Evolutionary conservation across 2,113 vertebrate species (phyloP).

Genomic region (Onychorhynchus coronatus): DNA sequence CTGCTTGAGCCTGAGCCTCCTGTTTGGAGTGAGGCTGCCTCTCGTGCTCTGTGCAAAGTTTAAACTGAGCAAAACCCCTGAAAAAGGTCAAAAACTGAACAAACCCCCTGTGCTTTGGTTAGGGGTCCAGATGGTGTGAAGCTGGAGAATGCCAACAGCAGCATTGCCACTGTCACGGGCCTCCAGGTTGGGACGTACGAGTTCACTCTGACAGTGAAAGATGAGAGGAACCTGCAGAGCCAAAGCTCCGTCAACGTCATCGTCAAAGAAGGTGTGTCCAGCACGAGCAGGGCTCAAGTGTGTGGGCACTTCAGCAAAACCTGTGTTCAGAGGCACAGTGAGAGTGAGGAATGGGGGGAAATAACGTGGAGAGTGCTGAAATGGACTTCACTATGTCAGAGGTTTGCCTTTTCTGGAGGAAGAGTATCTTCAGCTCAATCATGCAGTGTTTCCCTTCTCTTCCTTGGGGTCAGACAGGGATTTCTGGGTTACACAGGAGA

Average conservation of each 20-base stretch:
- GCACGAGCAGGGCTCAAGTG: neutral
- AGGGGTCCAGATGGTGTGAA: slow-evolving; percentile 92
- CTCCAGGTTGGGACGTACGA: slow-evolving; percentile 88
- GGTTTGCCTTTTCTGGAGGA: neutral
- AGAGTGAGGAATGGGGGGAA: neutral
- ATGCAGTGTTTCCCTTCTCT: neutral
- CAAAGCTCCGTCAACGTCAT: slow-evolving; percentile 88
- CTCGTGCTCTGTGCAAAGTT: neutral
- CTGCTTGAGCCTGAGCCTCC: neutral
- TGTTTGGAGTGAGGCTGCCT: neutral
- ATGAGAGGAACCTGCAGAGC: slow-evolving; percentile 88
- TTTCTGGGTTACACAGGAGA: neutral
- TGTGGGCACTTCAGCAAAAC: neutral
- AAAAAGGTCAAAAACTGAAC: neutral
- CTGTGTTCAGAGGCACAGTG: neutral
- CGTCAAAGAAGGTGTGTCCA: slow-evolving; percentile 86
- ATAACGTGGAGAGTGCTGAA: neutral
- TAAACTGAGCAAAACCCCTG: neutral
- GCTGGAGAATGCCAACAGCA: slow-evolving; percentile 88
- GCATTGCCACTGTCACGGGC: slow-evolving; percentile 87
- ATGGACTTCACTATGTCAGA: neutral
- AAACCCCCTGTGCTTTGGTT: neutral
- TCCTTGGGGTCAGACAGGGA: neutral
- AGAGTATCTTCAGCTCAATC: neutral
- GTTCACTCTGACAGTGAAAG: slow-evolving; percentile 91